These are phyloP conservation scores for Microctenopoma stevenorrisi DNA, from an alignment of 2,797 vertebrate species.

Conservation along the genomic window DNA sequence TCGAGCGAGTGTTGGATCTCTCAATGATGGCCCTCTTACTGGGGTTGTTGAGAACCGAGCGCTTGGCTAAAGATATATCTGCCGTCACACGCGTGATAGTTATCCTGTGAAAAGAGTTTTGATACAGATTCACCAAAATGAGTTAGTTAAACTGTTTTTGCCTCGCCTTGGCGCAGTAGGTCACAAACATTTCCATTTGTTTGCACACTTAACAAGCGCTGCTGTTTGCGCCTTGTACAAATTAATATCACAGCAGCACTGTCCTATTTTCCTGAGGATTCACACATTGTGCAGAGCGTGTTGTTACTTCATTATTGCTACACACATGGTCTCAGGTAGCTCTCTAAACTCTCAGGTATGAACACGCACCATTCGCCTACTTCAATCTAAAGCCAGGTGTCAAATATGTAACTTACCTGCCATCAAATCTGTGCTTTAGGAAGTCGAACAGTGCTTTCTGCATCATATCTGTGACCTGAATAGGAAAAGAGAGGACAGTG, in stretches of 20 bases:
- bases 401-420: constrained; percentile 84
- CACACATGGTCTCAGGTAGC: too few species aligned
- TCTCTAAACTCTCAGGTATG: too few species aligned
- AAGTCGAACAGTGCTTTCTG: constrained; percentile 99
- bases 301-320: too few species aligned
- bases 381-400: too few species aligned
- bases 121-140: neutral
- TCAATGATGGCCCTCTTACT: constrained; percentile 98
- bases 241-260: too few species aligned
- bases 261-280: too few species aligned
- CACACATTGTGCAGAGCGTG: too few species aligned
- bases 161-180: too few species aligned
- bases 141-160: neutral
- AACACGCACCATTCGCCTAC: too few species aligned
- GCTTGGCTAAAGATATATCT: constrained; percentile 97
- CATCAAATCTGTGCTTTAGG: constrained; percentile 99
- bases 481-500: constrained; percentile 22
- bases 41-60: constrained; percentile 98
- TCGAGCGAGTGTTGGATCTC: constrained; percentile 96
- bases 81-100: constrained; percentile 98
- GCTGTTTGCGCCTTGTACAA: too few species aligned
- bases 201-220: too few species aligned
- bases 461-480: constrained; percentile 99
- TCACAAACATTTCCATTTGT: too few species aligned
- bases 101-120: constrained; percentile 85